These are phyloP conservation scores for Beroe forskalii DNA, from an alignment of 37 sponge, comb jelly and placozoan genomes.

Conservation along the genomic window DNA sequence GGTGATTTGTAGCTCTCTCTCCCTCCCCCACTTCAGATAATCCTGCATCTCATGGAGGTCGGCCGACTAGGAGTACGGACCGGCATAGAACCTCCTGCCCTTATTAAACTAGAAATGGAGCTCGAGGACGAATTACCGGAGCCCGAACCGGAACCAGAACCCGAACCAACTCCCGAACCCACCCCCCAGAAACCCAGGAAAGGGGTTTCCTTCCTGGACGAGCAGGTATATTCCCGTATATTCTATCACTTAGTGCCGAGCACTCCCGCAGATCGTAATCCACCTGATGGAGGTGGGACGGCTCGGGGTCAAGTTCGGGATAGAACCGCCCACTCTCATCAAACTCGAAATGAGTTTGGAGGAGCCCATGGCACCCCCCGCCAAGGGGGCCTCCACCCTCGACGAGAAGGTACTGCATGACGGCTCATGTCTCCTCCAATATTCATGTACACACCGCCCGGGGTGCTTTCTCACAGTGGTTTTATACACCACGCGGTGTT, in stretches of 20 bases:
- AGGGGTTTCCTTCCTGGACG: slow-evolving; percentile 61
- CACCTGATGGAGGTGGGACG: slow-evolving; percentile 64
- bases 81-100: slow-evolving; percentile 54
- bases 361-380: slow-evolving; percentile 31
- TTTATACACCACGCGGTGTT: too few relatives aligned
- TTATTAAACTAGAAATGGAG: slow-evolving; percentile 63
- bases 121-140: slow-evolving; percentile 40
- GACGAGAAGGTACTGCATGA: slow-evolving; percentile 63
- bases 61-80: slow-evolving; percentile 23
- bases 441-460: too few relatives aligned
- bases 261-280: slow-evolving; percentile 39
- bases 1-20: too few relatives aligned
- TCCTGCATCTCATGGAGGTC: slow-evolving; percentile 60
- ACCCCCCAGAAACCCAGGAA: slow-evolving; percentile 8
- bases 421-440: too few relatives aligned
- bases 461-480: too few relatives aligned
- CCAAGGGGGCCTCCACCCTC: slow-evolving; percentile 43
- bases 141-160: slow-evolving; percentile 61
- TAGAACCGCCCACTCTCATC: slow-evolving; percentile 56
- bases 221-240: slow-evolving; percentile 18
- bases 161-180: slow-evolving; percentile 17
- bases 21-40: slow-evolving; percentile 63
- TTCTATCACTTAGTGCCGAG: slow-evolving; percentile 4
- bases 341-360: slow-evolving; percentile 64
- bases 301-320: slow-evolving; percentile 39